Evolutionary conservation across 2,113 vertebrate species (phyloP).

Genomic region (Octodon degus): DNA sequence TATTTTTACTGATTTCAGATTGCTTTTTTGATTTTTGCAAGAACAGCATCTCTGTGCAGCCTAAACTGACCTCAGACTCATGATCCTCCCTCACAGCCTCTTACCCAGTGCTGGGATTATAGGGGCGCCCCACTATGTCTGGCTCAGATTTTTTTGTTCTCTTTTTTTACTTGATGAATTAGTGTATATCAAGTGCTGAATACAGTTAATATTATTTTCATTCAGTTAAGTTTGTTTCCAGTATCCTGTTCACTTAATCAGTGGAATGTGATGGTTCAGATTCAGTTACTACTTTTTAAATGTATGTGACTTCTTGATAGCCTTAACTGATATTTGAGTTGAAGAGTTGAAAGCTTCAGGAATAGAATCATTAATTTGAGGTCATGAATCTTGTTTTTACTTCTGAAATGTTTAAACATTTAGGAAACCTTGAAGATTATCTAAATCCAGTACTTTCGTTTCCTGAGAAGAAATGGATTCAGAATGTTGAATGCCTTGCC

Average conservation of each 20-base stretch:
- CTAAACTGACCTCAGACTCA: neutral
- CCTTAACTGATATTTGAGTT: no score
- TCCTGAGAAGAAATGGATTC: neutral
- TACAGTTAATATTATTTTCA: neutral
- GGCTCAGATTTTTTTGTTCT: neutral
- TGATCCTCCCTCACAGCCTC: neutral
- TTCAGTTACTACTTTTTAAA: neutral
- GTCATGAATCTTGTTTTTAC: neutral
- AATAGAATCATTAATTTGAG: neutral
- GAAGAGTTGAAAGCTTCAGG: neutral
- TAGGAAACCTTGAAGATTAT: neutral
- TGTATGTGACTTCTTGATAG: neutral
- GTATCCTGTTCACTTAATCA: neutral
- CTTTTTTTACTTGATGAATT: neutral
- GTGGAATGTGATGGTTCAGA: neutral
- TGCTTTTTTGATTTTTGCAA: neutral
- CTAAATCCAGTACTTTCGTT: neutral
- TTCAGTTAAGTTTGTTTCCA: neutral
- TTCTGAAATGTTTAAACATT: constrained; percentile 8
- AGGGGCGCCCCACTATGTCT: neutral
- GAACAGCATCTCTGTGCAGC: neutral
- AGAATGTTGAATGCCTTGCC: neutral
- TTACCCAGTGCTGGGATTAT: neutral
- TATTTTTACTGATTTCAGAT: neutral
- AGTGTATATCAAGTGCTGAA: neutral